Evolutionary conservation across 2,113 vertebrate genomes (phyloP), one percentile per base, ranked within the genome.

Genomic region (Nicator chloris): DNA sequence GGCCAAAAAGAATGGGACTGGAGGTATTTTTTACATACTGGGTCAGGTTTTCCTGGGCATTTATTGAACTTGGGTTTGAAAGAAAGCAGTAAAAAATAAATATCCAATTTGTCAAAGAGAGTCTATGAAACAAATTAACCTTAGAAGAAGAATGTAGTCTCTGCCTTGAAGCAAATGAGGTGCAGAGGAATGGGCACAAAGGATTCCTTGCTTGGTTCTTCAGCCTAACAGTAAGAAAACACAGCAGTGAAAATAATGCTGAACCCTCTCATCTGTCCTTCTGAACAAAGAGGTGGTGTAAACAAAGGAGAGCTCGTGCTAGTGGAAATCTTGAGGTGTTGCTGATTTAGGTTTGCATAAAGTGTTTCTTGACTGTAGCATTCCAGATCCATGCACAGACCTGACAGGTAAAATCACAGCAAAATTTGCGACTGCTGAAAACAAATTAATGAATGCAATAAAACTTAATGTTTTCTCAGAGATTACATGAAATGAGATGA

Each of bases 341-440:
- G 80, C 47, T 59, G n/a, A 20, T 60, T 85, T 82, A 33, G 14
- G 15, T 65, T 87, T 2, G 7, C 8, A 31, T 42, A 7, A 88
- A 93, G 13, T 27, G 23, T 10, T 24, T 3, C 26, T 93, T 10
- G 10, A 64, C 20, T 70, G 33, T 83, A 53, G 33, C 56, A 73
- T 92, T 94, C 59, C 70, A 91, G 40, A 69, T 88, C 51, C 20
- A 37, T 60, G 61, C 80, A 54, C 45, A 80, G 50, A 82, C 56
- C 70, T 94, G 50, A 68, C 76, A 90, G 79, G 54, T 75, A 91
- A 90, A 95, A 88, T 86, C 63, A 75, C 24, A 60, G 31, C 24
- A 45, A 70, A 68, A 68, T 92, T 81, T 95, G 60, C 92, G 82
- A 63, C 50, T 93, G 57, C 50, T 88, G 40, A 80, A 93, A 92